phyloP scores from a whole-genome alignment of 2,797 vertebrate genomes.

The Echeneis naucrates region DNA sequence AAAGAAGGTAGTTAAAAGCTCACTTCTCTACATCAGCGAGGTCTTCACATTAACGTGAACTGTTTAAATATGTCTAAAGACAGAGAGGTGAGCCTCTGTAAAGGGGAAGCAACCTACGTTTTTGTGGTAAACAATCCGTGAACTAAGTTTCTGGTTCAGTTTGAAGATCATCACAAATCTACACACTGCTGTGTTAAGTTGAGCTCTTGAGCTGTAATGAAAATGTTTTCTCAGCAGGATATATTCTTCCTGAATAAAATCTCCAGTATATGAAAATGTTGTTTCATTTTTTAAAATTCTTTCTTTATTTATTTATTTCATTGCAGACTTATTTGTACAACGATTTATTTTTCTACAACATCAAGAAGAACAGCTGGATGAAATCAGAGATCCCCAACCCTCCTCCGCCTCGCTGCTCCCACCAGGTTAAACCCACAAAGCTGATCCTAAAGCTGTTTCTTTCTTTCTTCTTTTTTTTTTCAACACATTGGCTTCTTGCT shows the following conservation, averaged over 20 bases:
- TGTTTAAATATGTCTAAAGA: too few species aligned
- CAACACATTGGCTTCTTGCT: not conserved
- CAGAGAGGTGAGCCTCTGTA: too few species aligned
- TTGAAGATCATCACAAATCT: not conserved
- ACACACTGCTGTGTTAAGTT: not conserved
- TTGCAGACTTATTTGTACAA: slow-evolving; percentile 93
- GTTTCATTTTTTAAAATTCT: too few species aligned
- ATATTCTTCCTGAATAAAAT: not conserved
- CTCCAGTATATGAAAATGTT: not conserved
- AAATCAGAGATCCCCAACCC: slow-evolving; percentile 92
- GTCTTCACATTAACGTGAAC: too few species aligned
- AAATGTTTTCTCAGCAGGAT: not conserved
- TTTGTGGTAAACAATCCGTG: not conserved
- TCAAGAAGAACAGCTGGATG: slow-evolving; percentile 92
- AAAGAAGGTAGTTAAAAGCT: slow-evolving; percentile 79
- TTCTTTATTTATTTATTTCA: too few species aligned
- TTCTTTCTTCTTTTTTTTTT: not conserved
- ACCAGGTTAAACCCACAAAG: slow-evolving; percentile 87
- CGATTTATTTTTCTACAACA: slow-evolving; percentile 92
- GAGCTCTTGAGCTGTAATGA: not conserved
- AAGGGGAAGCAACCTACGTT: not conserved
- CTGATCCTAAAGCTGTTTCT: not conserved
- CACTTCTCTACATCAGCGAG: not conserved
- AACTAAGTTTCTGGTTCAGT: too few species aligned
- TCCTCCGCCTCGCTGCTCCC: slow-evolving; percentile 92